Base-by-base conservation (phyloP, 2,888 invertebrate species). In the Crepidodera aurea region DNA sequence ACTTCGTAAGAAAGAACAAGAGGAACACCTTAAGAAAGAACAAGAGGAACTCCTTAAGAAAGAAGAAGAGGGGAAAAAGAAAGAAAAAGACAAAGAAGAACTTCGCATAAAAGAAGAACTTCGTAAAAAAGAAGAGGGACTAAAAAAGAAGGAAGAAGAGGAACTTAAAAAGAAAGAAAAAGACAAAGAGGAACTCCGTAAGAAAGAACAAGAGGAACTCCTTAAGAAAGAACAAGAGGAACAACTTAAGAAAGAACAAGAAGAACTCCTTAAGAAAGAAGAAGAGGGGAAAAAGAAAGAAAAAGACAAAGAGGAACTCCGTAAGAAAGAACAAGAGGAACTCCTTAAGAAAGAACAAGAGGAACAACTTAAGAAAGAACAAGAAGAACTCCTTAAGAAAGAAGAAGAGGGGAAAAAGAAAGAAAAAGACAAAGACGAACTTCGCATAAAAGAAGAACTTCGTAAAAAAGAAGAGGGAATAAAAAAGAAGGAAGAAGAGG, bases 301-400 rank as follows among this genome's bases (percentile, higher is more conserved):
- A 39, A 37, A 42, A 40, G 34, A 34, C 16, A 32, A 58, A n/a
- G 27, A 19, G n/a, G 51, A 12, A 40, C 48, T 57, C 51, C 57
- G 50, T 67, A 46, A 40, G 18, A 40, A 40, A 18, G 10, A 62
- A 44, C 18, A 62, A 32, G 74, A 76, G 0, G 32, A 54, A 42
- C 22, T 4, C 2, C 48, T 39, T 55, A 39, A 32, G 58, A 54
- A 16, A 6, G 42, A 16, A 34, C 12, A 56, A 42, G 42, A 46
- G 42, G 48, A 34, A 42, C 25, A 12, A 39, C 44, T 57, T 59
- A 61, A 53, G 65, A 40, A 39, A 62, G 13, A 61, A 62, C 37
- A 51, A 51, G 22, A 27, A 13, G 25, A 46, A 8, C 16, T 8
- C 0, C 18, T 51, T 18, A 13, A 51, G 8, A 51, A 56, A 54